Evolutionary conservation across 2,113 vertebrate genomes (phyloP), one percentile per base, ranked within the genome.

Genomic region (Murina feae): DNA sequence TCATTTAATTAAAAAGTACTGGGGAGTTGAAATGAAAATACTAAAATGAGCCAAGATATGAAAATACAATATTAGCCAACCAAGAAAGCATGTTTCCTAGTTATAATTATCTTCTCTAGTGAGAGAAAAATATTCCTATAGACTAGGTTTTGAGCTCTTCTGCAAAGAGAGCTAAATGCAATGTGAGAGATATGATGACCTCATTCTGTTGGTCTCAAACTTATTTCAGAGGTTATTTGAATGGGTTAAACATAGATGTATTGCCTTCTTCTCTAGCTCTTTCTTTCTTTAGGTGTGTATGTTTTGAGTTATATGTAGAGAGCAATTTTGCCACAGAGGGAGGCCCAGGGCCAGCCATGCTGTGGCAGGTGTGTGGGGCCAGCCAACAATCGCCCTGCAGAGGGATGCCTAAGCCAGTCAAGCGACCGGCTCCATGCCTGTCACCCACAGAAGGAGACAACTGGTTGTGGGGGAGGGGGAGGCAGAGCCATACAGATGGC

Each of bases 1-100:
- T 96, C 12, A 92, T 39, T 94, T 94, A 75, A 89, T 89, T 91
- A 83, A 95, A 93, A 91, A 75, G 68, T 95, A 78, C 39, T 53
- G n/a, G 1, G 3, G 5, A 28, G 44, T 93, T 96, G 89, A 75
- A 95, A 95, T 47, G 0, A 5, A 37, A 84, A 18, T 2, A 25
- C 37, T 91, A 74, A 87, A 72, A 18, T 82, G 55, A 95, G 7
- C 13, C 72, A 89, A 21, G 6, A 89, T 92, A 90, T 91, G 65
- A 18, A 63, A 91, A 49, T 80, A 72, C 1, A 68, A 11, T 37
- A 85, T 81, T 72, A 86, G 1, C 13, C 81, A 72, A 69, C 2
- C 9, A 93, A 53, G 20, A 75, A 55, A 75, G 6, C 6, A 9
- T 39, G 68, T 81, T 69, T 89, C 39, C 12, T 68, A 35, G 25